These are phyloP conservation scores for Cavia aperea DNA, from an alignment of 2,113 vertebrate genomes.

Conservation along the genomic window DNA sequence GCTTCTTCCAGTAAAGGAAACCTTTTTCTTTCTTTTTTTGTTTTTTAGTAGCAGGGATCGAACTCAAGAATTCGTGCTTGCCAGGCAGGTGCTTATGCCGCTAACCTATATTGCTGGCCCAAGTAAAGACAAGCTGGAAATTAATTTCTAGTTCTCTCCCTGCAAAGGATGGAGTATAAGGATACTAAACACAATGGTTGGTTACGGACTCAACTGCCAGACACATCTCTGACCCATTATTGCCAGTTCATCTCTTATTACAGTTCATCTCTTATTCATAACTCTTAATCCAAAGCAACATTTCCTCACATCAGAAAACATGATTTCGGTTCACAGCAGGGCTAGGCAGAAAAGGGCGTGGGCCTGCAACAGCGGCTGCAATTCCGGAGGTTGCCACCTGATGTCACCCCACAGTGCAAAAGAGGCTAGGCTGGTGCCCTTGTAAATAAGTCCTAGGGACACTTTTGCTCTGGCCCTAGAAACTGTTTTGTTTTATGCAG, in stretches of 20 bases:
- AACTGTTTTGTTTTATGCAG: not conserved
- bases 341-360: not conserved
- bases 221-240: not conserved
- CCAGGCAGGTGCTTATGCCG: too few species aligned
- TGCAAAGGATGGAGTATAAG: not conserved
- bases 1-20: constrained; percentile 22
- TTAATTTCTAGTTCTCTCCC: constrained; percentile 7
- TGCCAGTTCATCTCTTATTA: not conserved
- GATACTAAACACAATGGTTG: not conserved
- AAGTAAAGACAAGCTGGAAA: constrained; percentile 18
- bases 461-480: not conserved
- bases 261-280: not conserved
- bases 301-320: constrained; percentile 3
- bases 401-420: constrained; percentile 31
- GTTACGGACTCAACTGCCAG: not conserved
- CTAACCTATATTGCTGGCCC: too few species aligned
- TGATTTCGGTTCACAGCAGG: not conserved
- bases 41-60: too few species aligned
- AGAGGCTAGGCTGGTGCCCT: not conserved
- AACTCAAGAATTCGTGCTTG: too few species aligned
- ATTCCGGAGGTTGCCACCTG: constrained; percentile 47
- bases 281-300: not conserved
- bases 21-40: too few species aligned
- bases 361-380: not conserved
- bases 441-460: not conserved